Percentiles rank a stretch among this genome's conserved stretches.
Conservation (phyloP, 2,113 vertebrate species). For the Melanostigma gelatinosum region DNA sequence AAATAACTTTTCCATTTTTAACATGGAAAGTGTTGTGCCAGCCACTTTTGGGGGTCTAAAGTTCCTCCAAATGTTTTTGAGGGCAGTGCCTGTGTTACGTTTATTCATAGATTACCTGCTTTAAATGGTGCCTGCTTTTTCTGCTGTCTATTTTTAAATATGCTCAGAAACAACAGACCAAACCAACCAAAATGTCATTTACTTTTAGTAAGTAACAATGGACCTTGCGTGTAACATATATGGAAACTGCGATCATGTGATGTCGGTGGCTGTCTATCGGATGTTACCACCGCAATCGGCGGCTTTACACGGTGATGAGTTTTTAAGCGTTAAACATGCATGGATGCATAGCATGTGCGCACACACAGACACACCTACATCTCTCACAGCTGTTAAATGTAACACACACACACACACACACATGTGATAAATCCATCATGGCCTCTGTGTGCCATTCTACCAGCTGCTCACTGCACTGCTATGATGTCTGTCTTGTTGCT, state of each 20-base stretch:
- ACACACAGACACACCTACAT: slow-evolving; percentile 50
- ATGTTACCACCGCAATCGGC: slow-evolving; percentile 27
- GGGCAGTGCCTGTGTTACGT: too few species aligned
- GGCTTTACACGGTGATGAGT: slow-evolving; percentile 43
- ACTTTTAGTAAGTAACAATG: too few species aligned
- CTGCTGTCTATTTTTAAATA: background rate
- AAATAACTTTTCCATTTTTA: background rate
- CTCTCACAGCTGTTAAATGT: slow-evolving; percentile 64
- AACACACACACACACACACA: slow-evolving; percentile 25
- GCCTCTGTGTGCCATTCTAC: slow-evolving; percentile 72
- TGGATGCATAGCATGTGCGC: slow-evolving; percentile 38
- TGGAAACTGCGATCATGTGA: slow-evolving; percentile 18
- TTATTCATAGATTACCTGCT: background rate
- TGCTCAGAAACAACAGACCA: background rate
- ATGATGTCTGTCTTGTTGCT: slow-evolving; percentile 76
- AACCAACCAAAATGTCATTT: background rate
- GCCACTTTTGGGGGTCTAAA: background rate
- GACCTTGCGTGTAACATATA: background rate
- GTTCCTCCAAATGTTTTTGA: background rate
- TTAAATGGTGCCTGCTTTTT: background rate
- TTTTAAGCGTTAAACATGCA: slow-evolving; percentile 51
- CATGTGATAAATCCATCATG: slow-evolving; percentile 70
- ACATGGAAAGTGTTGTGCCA: background rate
- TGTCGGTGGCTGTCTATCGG: slow-evolving; percentile 12
- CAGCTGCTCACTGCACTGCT: slow-evolving; percentile 75